Percentiles rank a stretch among this genome's conserved stretches.
These are phyloP conservation scores for Tineola bisselliella DNA, from an alignment of 2,888 invertebrate species.

Conservation along the genomic window DNA sequence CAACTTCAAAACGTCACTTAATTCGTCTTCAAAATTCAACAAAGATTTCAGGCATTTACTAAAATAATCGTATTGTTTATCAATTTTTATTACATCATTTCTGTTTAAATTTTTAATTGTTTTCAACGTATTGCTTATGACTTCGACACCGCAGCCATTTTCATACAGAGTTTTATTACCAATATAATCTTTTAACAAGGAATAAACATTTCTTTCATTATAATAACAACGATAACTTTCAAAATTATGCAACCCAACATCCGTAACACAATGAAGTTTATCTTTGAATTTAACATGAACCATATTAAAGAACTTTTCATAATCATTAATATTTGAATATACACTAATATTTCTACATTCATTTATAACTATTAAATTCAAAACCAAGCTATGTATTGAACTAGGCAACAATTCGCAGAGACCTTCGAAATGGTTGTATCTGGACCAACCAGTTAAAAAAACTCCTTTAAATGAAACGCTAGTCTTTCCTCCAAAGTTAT, in stretches of 20 bases:
- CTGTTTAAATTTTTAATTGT: background rate
- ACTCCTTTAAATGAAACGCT: constrained; percentile 9
- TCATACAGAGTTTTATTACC: background rate
- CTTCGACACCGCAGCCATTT: constrained; percentile 17
- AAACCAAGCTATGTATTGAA: constrained; percentile 70
- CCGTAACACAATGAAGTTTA: background rate
- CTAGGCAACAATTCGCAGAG: constrained; percentile 73
- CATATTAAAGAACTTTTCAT: background rate
- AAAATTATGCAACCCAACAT: background rate
- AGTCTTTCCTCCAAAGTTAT: constrained; percentile 38
- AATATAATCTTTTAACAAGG: background rate
- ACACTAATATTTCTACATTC: constrained; percentile 25
- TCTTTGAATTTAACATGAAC: background rate
- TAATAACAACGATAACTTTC: background rate
- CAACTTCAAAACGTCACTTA: constrained; percentile 20
- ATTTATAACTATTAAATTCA: constrained; percentile 63
- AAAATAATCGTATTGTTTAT: background rate
- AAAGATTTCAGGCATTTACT: constrained; percentile 15
- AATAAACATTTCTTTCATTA: constrained; percentile 3
- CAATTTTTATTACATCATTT: background rate
- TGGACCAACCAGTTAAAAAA: constrained; percentile 76
- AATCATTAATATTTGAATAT: background rate
- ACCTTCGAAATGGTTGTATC: constrained; percentile 73
- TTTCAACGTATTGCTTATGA: background rate
- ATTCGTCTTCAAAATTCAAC: constrained; percentile 18